Evolutionary conservation across 2,888 invertebrate genomes (phyloP).

Genomic region (Ormyrus rosae): DNA sequence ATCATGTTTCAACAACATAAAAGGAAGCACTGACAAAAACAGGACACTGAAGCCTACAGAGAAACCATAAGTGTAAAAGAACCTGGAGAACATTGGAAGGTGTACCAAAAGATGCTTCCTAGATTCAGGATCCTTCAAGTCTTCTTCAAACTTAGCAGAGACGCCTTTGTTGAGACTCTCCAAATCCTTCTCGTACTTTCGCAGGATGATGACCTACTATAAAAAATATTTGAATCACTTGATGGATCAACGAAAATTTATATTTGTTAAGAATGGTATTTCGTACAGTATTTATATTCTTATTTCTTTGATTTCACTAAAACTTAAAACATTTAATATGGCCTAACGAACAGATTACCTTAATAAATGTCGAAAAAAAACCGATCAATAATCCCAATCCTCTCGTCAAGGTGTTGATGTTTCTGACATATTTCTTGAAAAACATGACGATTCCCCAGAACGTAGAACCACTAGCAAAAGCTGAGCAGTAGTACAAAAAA

Average conservation of each 20-base stretch:
- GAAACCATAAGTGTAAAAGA: constrained; percentile 5
- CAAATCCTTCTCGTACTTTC: constrained; percentile 22
- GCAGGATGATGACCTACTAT: constrained; percentile 24
- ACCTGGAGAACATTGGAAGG: constrained; percentile 26
- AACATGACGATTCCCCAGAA: constrained; percentile 15
- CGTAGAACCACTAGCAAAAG: background rate
- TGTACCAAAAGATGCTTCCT: constrained; percentile 13
- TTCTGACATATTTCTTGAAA: constrained; percentile 26
- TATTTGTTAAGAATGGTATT: background rate
- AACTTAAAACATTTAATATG: background rate
- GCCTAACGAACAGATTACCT: constrained; percentile 18
- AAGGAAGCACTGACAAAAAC: constrained; percentile 10
- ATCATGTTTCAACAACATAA: constrained; percentile 20
- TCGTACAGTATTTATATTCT: background rate
- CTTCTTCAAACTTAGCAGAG: constrained; percentile 26
- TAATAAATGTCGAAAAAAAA: constrained; percentile 42
- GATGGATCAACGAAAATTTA: background rate
- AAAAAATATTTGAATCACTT: too few relatives aligned
- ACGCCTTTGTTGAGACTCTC: constrained; percentile 30
- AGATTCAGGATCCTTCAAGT: background rate
- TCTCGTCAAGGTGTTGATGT: constrained; percentile 20
- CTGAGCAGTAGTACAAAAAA: constrained; percentile 16
- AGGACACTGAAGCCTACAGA: background rate
- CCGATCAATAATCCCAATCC: constrained; percentile 50
- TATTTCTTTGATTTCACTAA: background rate